Base-by-base conservation (phyloP, 2,888 invertebrate species). In the Hypselothyrea guttata region DNA sequence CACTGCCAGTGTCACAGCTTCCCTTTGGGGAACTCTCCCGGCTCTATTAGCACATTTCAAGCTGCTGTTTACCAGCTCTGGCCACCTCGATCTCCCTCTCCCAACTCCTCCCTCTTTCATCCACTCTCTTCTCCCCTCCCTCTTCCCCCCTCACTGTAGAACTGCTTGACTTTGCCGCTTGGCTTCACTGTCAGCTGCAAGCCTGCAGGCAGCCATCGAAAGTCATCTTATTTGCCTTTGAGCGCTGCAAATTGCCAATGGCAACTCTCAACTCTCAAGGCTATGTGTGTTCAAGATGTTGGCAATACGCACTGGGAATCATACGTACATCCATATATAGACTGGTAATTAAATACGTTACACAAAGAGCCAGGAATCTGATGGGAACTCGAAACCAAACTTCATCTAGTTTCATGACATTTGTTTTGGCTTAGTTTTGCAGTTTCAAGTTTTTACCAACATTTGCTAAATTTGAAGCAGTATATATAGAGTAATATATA, bases 261-360 rank as follows among this genome's bases (percentile, higher is more conserved):
- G 47, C 33, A 40, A 47, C 33, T 28, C n/a, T 51, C 49, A 56
- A 56, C 34, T 72, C 62, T 56, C 62, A 72, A 56, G 63, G 69
- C 44, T 64, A 52, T 22, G 22, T 22, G 22, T 22, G 22, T 22
- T 33, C 49, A 60, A 33, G 33, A 46, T 61, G 68, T 52, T 58
- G 58, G 47, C 42, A 55, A 28, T 53, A 22, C 35, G 30, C 35
- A 15, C 28, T 37, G 30, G 31, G 48, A 2, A 64, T 64, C 52
- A 59, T 64, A 9, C 7, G 9, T n/a, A 30, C 8, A 30, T 9
- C 2, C 5, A 22, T 22, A 5, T 22, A 22, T 30, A 30, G 3
- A 30, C 22, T 52, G 42, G 31, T 58, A 67, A 71, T 71, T 67
- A 67, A 53, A 40, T 66, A 18, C 33, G 49, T 49, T 41, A n/a